phyloP scores from a whole-genome alignment of 2,888 invertebrate species.

The Drosophila buzzatii region DNA sequence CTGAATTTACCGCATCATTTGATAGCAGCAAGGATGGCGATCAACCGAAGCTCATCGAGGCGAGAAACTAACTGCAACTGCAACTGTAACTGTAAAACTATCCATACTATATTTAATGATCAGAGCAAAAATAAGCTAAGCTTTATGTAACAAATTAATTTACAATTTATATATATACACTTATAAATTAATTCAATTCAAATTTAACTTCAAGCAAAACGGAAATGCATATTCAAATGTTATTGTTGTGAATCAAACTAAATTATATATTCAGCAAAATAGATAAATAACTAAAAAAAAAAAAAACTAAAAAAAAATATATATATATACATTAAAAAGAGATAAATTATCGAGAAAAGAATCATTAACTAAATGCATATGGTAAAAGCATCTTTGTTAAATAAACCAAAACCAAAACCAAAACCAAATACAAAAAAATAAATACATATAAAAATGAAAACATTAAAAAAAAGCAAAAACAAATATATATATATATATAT shows the following conservation, averaged over 20 bases:
- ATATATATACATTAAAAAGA: constrained; percentile 14
- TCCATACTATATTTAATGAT: constrained; percentile 32
- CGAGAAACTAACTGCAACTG: constrained; percentile 8
- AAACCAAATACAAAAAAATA: constrained; percentile 5
- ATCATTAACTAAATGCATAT: constrained; percentile 41
- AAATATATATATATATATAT: constrained; percentile 24
- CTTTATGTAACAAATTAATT: constrained; percentile 60
- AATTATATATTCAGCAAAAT: constrained; percentile 57
- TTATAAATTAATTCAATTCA: constrained; percentile 47
- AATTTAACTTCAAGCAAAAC: constrained; percentile 56
- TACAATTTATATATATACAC: constrained; percentile 41
- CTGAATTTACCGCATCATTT: constrained; percentile 18
- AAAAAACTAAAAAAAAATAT: constrained; percentile 6
- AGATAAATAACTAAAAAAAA: constrained; percentile 18
- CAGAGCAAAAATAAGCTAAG: constrained; percentile 52
- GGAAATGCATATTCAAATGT: constrained; percentile 78
- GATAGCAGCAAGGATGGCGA: constrained; percentile 12
- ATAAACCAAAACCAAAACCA: constrained; percentile 34
- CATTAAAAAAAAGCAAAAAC: constrained; percentile 10
- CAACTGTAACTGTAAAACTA: constrained; percentile 48
- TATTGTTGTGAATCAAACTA: constrained; percentile 82
- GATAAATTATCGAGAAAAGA: constrained; percentile 8
- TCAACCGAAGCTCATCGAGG: constrained; percentile 10
- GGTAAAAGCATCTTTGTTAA: constrained; percentile 68
- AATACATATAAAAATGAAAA: constrained; percentile 23